Conservation (phyloP, 2,888 invertebrate genomes). For the Troilus luridus region DNA sequence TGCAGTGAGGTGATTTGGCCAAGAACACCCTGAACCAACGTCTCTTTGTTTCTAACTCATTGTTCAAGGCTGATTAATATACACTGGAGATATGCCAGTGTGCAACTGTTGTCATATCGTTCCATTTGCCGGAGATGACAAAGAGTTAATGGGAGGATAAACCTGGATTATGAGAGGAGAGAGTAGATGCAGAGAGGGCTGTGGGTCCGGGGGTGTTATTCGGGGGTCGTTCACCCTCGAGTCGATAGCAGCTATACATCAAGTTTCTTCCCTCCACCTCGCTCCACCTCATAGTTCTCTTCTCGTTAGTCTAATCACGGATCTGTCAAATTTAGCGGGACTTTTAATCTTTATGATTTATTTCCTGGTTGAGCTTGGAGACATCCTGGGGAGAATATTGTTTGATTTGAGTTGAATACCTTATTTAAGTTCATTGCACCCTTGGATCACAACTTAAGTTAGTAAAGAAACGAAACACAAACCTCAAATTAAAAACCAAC, state of each 20-base stretch:
- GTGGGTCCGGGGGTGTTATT: background rate
- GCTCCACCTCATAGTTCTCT: background rate
- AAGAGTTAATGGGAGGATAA: background rate
- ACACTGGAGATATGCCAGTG: background rate
- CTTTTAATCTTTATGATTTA: background rate
- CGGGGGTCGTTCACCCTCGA: conserved; percentile 45
- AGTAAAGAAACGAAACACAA: no score
- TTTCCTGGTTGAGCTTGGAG: background rate
- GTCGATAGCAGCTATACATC: conserved; percentile 50
- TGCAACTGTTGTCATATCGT: background rate
- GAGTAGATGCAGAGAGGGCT: background rate
- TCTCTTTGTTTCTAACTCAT: no score
- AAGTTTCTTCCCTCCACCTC: background rate
- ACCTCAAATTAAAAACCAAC: no score
- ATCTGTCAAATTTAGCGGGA: background rate
- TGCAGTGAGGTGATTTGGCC: no score
- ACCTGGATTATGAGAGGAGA: background rate
- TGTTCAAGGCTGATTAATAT: no score
- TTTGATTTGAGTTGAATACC: background rate
- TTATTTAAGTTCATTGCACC: background rate
- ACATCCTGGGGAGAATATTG: background rate
- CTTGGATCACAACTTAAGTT: background rate
- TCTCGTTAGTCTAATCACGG: background rate
- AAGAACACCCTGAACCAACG: no score
- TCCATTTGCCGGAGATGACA: background rate